Conservation (phyloP, 2,888 invertebrate species). For the Ophonus ardosiacus region DNA sequence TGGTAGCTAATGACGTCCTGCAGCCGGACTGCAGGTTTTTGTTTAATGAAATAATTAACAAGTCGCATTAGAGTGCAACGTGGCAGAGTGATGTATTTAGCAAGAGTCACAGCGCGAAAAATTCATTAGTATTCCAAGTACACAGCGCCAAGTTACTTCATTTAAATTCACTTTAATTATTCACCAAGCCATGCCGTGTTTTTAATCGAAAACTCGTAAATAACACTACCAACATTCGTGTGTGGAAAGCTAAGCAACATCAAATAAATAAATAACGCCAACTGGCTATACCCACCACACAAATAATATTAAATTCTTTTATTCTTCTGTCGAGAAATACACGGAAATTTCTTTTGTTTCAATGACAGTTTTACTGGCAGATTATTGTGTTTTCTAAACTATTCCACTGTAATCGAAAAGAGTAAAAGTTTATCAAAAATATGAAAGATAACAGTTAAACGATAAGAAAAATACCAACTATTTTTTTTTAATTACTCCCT, state of each 20-base stretch:
- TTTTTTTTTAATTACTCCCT: no score
- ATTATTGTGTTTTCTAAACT: no score
- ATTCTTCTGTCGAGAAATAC: no score
- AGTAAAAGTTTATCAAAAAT: no score
- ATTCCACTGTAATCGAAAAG: no score
- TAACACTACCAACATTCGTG: conserved; percentile 11
- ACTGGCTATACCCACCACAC: neutral
- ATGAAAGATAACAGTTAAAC: no score
- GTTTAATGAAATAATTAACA: conserved; percentile 36
- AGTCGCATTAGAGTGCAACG: conserved; percentile 32
- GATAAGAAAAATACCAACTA: no score
- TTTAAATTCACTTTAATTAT: conserved; percentile 52
- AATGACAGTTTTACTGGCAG: no score
- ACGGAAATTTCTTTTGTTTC: no score
- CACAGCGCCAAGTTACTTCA: conserved; percentile 24
- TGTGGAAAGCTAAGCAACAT: conserved; percentile 4
- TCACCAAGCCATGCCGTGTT: conserved; percentile 26
- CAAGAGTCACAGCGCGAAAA: conserved; percentile 37
- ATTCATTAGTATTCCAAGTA: conserved; percentile 51
- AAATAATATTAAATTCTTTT: neutral
- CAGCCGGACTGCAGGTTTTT: neutral
- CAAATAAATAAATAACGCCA: neutral
- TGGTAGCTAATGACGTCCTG: neutral
- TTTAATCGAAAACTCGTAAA: conserved; percentile 53
- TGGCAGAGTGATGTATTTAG: conserved; percentile 15